Conservation (phyloP, 2,113 vertebrate species). For the Montifringilla adamsi region DNA sequence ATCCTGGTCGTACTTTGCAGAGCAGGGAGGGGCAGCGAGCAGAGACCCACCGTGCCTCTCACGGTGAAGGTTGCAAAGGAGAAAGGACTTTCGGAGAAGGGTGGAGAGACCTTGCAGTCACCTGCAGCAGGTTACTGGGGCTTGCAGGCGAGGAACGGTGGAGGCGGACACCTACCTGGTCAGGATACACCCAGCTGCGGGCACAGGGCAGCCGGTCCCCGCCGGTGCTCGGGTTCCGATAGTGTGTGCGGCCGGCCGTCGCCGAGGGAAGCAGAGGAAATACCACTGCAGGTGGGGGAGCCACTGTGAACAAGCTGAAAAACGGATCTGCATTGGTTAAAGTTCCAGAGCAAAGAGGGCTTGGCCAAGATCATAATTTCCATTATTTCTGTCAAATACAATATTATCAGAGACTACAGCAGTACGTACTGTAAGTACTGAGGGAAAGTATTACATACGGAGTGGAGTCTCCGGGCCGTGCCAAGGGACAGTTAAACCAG, state of each 20-base stretch:
- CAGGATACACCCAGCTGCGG: neutral
- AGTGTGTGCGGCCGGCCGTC: neutral
- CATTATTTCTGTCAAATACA: constrained; percentile 56
- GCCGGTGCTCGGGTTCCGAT: too few species aligned
- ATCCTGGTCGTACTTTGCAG: neutral
- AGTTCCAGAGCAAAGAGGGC: neutral
- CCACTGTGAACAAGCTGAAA: constrained; percentile 7
- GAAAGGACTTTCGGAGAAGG: neutral
- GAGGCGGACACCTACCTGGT: neutral
- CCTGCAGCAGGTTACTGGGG: neutral
- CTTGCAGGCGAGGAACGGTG: too few species aligned
- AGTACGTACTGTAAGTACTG: constrained; percentile 49
- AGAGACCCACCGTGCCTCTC: too few species aligned
- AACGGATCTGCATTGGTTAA: constrained; percentile 19
- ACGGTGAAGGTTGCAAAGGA: neutral
- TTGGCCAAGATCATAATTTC: constrained; percentile 50
- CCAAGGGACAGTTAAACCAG: neutral
- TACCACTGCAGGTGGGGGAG: neutral
- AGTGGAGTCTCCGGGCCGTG: neutral
- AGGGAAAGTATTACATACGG: constrained; percentile 21
- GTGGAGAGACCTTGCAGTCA: neutral
- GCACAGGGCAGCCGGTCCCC: neutral
- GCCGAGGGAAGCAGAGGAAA: neutral
- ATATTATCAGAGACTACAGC: constrained; percentile 18
- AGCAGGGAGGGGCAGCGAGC: neutral